Evolutionary conservation across 2,113 vertebrate genomes (phyloP).

Genomic region (Zosterops lateralis): DNA sequence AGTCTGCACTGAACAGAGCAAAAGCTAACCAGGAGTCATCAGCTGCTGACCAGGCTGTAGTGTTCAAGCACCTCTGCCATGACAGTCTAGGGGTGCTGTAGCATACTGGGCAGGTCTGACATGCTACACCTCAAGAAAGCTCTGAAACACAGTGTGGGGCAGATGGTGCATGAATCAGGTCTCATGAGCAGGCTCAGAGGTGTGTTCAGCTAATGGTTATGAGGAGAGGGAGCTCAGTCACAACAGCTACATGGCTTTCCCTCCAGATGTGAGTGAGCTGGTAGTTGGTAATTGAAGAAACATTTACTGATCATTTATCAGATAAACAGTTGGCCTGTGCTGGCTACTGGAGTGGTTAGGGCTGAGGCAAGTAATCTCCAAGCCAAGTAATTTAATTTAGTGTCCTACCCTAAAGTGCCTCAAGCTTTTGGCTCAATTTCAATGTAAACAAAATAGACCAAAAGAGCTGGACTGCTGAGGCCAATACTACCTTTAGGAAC

Average conservation of each 20-base stretch:
- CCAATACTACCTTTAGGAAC: not conserved
- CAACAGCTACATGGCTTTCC: not conserved
- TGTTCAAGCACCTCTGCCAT: not conserved
- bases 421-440: slow-evolving; percentile 1
- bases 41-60: not conserved
- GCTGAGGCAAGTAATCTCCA: not conserved
- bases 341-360: not conserved
- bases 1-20: not conserved
- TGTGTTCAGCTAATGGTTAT: not conserved
- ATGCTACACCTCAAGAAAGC: not conserved
- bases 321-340: not conserved
- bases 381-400: not conserved
- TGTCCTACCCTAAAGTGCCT: not conserved
- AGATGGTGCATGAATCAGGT: not conserved
- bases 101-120: not conserved
- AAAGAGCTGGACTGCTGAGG: not conserved
- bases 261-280: not conserved
- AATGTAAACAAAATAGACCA: not conserved
- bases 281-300: not conserved
- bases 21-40: not conserved
- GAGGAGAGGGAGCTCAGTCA: not conserved
- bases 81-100: not conserved
- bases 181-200: not conserved
- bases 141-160: not conserved
- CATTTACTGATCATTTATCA: not conserved